Base-by-base conservation (phyloP, 2,797 vertebrate genomes). In the Nyctibius grandis region DNA sequence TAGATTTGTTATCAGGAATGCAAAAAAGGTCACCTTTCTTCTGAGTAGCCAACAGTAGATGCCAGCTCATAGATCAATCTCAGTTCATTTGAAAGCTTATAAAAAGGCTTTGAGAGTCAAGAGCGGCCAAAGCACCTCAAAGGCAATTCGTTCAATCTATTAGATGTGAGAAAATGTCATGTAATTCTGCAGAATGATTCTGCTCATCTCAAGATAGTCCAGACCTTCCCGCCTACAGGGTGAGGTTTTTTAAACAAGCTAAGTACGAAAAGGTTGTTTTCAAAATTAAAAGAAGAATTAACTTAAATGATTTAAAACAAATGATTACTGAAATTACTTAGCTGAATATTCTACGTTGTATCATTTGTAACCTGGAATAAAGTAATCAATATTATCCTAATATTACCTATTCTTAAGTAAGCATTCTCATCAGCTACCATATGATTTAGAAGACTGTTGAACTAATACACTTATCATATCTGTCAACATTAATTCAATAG, bases 401-500 rank as follows among this genome's bases (percentile, higher is more conserved):
- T 75, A 75, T 63, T 79, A 89, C 34, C 65, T 76, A 33, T 61
- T 78, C 64, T 81, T 89, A 82, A 65, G 54, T 19, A 93, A 59
- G 42, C 33, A 36, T 79, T 86, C 70, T 91, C 82, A 95, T 76
- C 74, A 93, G 74, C 80, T 70, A 90, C 67, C 42, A 15, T 11
- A 48, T 26, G 60, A 93, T 79, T 88, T 78, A 78, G 36, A 77
- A 90, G 63, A 86, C 60, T 79, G 67, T 44, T 88, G 60, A 93
- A 85, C 68, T 89, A 79, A 85, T 91, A 93, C 79, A 83, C 90
- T 88, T 92, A 54, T 42, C 80, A 40, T 76, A 92, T 79, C 89
- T 89, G 70, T 85, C 94, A 84, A 83, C 77, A 91, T 94, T 91
- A 93, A 95, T 85, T 96, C 88, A 92, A 78, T 68, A 96, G 81